Percentiles rank a stretch among this genome's conserved stretches.
Conservation (phyloP, 2,797 vertebrate species). For the Notamacropus eugenii region DNA sequence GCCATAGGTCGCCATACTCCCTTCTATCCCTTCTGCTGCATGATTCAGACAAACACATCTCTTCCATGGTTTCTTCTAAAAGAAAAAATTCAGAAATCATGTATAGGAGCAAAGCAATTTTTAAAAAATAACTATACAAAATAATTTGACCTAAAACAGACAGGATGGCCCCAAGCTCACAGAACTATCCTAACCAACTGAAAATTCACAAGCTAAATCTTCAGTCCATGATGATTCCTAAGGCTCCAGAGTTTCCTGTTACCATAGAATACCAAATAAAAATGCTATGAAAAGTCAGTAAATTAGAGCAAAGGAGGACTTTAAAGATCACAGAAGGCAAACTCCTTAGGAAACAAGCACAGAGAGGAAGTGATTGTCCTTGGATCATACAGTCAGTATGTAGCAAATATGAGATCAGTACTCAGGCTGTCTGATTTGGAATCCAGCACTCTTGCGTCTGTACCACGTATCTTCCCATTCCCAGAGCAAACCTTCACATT, state of each 20-base stretch:
- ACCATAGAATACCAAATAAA: not conserved
- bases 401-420: not conserved
- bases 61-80: not conserved
- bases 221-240: not conserved
- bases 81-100: not conserved
- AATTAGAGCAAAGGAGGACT: not conserved
- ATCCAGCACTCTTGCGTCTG: not conserved
- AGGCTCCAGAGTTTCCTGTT: not conserved
- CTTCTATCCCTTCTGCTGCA: not conserved
- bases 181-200: not conserved
- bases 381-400: not conserved
- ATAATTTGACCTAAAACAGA: not conserved
- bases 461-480: not conserved
- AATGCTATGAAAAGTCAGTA: not conserved
- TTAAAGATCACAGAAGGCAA: not conserved
- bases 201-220: not conserved
- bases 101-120: slow-evolving; percentile 2
- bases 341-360: not conserved
- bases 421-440: not conserved
- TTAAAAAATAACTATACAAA: not conserved
- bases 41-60: not conserved
- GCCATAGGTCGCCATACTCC: not conserved
- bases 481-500: not conserved
- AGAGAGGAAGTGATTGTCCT: not conserved
- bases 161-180: not conserved